Conservation (phyloP, 2,797 vertebrate genomes). For the Perodicticus potto region DNA sequence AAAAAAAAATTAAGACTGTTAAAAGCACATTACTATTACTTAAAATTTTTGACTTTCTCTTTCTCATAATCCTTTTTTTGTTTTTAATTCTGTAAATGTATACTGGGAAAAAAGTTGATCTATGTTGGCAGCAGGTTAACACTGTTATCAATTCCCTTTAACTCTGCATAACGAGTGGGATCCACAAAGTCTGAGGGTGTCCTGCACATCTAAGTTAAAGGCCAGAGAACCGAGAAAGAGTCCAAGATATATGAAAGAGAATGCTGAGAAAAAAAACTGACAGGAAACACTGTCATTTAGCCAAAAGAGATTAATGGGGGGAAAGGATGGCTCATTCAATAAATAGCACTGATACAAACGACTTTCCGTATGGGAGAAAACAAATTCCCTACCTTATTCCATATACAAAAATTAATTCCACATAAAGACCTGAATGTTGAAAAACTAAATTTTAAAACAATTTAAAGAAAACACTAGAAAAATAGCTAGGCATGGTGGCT, state of each 20-base stretch:
- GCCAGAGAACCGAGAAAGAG: not conserved
- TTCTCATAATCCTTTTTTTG: not conserved
- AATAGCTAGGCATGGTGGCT: not conserved
- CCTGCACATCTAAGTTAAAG: not conserved
- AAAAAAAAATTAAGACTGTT: too few species aligned
- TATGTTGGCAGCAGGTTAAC: not conserved
- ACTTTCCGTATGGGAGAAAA: conserved; percentile 2
- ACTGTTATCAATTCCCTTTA: not conserved
- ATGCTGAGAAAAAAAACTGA: not conserved
- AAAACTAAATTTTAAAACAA: conserved; percentile 54
- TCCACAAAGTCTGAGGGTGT: not conserved
- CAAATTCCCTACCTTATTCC: conserved; percentile 3
- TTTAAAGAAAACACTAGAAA: conserved; percentile 45
- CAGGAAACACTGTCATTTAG: not conserved
- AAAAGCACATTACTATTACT: conserved; percentile 10
- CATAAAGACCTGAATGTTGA: not conserved
- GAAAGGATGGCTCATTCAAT: not conserved
- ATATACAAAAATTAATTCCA: conserved; percentile 25
- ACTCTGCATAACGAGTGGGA: not conserved
- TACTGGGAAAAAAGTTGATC: not conserved
- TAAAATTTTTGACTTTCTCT: conserved; percentile 34
- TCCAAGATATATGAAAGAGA: not conserved
- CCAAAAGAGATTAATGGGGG: not conserved
- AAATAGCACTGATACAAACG: not conserved
- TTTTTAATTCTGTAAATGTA: conserved; percentile 39